phyloP scores from a whole-genome alignment of 2,888 invertebrate species.

The Creontiades dilutus region DNA sequence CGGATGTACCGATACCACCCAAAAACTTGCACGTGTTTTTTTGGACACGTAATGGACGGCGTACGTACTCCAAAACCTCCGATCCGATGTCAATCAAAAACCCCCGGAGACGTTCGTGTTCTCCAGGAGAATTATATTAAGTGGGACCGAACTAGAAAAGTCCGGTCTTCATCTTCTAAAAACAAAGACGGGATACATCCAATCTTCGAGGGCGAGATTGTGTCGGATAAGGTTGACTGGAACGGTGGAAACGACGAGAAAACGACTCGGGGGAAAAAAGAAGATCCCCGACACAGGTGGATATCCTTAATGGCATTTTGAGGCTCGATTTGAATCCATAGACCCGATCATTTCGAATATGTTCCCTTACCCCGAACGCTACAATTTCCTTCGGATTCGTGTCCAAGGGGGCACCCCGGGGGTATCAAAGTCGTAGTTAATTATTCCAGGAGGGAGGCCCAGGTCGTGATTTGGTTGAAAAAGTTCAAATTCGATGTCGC shows the following conservation, averaged over 20 bases:
- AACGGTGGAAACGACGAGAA: not conserved
- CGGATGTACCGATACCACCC: not conserved
- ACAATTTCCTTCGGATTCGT: slow-evolving; percentile 67
- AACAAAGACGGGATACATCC: slow-evolving; percentile 31
- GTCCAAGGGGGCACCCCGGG: slow-evolving; percentile 53
- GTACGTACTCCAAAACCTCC: not conserved
- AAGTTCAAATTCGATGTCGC: slow-evolving; percentile 69
- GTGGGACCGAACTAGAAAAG: not conserved
- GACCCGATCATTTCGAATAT: slow-evolving; percentile 71
- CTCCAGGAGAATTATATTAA: not conserved
- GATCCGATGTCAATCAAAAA: slow-evolving; percentile 25
- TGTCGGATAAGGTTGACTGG: slow-evolving; percentile 55
- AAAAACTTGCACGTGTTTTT: not conserved
- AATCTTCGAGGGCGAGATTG: slow-evolving; percentile 47
- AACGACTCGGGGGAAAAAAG: not conserved
- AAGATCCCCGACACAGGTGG: slow-evolving; percentile 53
- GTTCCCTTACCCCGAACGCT: slow-evolving; percentile 53
- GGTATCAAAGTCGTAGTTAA: slow-evolving; percentile 67
- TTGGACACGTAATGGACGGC: slow-evolving; percentile 10
- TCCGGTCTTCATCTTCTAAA: slow-evolving; percentile 27
- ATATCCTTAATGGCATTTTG: slow-evolving; percentile 68
- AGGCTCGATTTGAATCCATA: slow-evolving; percentile 68
- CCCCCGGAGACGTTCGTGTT: slow-evolving; percentile 1
- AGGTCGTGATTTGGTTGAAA: slow-evolving; percentile 70
- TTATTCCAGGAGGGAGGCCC: slow-evolving; percentile 29